Evolutionary conservation across 2,888 invertebrate genomes (phyloP).

Genomic region (Notocelia uddmanniana): DNA sequence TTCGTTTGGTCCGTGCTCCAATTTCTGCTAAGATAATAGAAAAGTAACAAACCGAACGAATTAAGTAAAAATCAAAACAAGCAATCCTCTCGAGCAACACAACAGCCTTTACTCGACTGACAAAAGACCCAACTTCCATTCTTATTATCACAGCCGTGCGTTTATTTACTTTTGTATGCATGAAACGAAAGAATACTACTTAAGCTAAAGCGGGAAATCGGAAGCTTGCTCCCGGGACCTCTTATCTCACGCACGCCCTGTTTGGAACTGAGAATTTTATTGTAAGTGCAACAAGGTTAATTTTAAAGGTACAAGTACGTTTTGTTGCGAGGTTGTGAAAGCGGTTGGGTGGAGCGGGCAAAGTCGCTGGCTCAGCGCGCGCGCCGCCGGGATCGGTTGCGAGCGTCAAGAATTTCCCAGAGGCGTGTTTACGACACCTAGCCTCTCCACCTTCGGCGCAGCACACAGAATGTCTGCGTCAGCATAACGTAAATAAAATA

Average conservation of each 20-base stretch:
- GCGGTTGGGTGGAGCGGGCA: conserved; percentile 15
- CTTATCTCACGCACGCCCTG: not conserved
- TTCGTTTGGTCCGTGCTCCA: conserved; percentile 9
- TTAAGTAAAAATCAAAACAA: conserved; percentile 30
- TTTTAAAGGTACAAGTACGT: not conserved
- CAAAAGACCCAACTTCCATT: conserved; percentile 40
- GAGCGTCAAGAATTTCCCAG: conserved; percentile 69
- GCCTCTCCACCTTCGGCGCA: conserved; percentile 60
- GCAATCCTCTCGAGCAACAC: conserved; percentile 37
- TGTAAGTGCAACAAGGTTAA: not conserved
- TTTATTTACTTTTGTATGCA: conserved; percentile 46
- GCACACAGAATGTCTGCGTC: conserved; percentile 32
- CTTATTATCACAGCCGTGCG: conserved; percentile 41
- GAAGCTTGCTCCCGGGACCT: conserved; percentile 12
- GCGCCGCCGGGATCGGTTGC: conserved; percentile 54
- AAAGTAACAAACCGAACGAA: conserved; percentile 19
- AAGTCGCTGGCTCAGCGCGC: conserved; percentile 67
- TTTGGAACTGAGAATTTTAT: not conserved
- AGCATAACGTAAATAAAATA: not conserved
- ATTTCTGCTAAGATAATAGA: conserved; percentile 10
- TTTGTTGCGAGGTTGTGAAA: not conserved
- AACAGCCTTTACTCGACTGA: conserved; percentile 34
- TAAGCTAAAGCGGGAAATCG: conserved; percentile 61
- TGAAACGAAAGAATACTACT: conserved; percentile 56
- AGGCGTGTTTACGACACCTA: conserved; percentile 72